These are phyloP conservation scores for Diplosoma virens DNA, from an alignment of 23 tunicate species.

Conservation along the genomic window DNA sequence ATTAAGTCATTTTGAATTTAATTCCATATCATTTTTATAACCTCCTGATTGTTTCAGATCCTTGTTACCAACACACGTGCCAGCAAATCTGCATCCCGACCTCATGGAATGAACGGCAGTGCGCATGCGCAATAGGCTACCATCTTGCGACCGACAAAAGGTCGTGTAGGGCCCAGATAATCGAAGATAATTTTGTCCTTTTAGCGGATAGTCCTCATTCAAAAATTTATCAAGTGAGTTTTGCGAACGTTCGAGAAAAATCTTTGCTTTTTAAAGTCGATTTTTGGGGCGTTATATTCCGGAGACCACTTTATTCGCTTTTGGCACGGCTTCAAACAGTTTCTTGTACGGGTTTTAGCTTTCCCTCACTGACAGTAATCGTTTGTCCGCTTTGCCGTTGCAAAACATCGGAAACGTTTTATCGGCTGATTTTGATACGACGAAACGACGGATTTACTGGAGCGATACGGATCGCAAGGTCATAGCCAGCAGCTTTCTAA, in stretches of 20 bases:
- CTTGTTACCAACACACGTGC: conserved; percentile 40
- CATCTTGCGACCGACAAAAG: conserved; percentile 30
- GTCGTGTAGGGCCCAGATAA: conserved; percentile 23
- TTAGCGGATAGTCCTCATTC: conserved; percentile 29
- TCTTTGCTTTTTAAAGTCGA: no score
- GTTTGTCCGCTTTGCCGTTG: conserved; percentile 11
- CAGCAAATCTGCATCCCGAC: conserved; percentile 48
- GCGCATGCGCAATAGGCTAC: conserved; percentile 53
- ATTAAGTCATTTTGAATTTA: no score
- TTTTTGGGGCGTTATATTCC: not conserved
- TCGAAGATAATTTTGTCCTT: conserved; percentile 48
- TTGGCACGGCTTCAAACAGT: not conserved
- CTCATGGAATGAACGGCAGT: not conserved
- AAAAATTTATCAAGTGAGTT: conserved; percentile 53
- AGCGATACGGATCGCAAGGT: conserved; percentile 3
- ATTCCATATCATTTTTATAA: no score
- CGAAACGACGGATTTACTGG: conserved; percentile 35
- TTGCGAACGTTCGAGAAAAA: not conserved
- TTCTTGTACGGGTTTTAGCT: conserved; percentile 2
- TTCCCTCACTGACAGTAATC: not conserved
- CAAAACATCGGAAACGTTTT: not conserved
- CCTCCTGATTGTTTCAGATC: conserved; percentile 56
- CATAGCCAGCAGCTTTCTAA: conserved; percentile 21
- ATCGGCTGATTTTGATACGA: conserved; percentile 50
- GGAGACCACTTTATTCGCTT: not conserved